These are phyloP conservation scores for Brenthis ino DNA, from an alignment of 2,888 invertebrate genomes.

Conservation along the genomic window DNA sequence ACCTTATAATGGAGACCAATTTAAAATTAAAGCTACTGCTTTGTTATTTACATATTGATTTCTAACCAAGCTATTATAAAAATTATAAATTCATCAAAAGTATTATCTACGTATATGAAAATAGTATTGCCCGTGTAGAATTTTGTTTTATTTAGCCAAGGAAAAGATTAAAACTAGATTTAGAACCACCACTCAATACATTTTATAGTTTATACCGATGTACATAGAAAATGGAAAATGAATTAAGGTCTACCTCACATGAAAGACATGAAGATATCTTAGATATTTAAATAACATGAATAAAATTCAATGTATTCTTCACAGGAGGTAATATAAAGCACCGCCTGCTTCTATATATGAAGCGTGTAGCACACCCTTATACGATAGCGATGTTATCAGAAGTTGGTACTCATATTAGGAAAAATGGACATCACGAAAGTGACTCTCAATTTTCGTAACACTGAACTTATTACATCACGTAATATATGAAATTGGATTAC, in stretches of 20 bases:
- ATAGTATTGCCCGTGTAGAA: too few relatives aligned
- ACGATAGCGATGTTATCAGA: not conserved
- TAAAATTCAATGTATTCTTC: too few relatives aligned
- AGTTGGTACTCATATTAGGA: constrained; percentile 3
- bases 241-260: too few relatives aligned
- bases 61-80: not conserved
- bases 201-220: too few relatives aligned
- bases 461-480: constrained; percentile 33
- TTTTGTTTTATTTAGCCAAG: too few relatives aligned
- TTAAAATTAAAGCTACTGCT: constrained; percentile 13
- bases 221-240: too few relatives aligned
- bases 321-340: not conserved
- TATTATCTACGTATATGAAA: not conserved
- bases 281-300: too few relatives aligned
- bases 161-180: too few relatives aligned
- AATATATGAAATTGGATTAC: constrained; percentile 38
- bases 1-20: constrained; percentile 16
- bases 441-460: constrained; percentile 30
- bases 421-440: constrained; percentile 21
- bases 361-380: not conserved
- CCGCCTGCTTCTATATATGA: not conserved
- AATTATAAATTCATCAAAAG: not conserved
- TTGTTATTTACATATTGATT: not conserved
- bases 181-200: too few relatives aligned
- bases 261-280: too few relatives aligned